A percentile compares a stretch with the other conserved stretches of the same genome.
Conservation (phyloP, 2,888 invertebrate genomes). For the Clunio marinus region DNA sequence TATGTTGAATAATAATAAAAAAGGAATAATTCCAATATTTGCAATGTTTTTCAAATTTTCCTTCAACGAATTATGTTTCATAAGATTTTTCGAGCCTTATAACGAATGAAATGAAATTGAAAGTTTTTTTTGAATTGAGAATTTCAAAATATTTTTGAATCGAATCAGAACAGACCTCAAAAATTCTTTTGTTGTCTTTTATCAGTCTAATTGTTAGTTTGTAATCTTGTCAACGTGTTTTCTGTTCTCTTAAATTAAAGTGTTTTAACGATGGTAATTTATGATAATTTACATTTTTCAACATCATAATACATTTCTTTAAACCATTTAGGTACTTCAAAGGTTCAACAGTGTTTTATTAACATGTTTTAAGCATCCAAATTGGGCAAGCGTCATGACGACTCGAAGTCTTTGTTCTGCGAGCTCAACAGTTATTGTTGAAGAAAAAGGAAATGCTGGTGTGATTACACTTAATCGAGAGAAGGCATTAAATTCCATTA, state of each 20-base stretch:
- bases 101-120: no score
- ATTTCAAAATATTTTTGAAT: no score
- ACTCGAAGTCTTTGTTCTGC: not conserved
- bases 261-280: not conserved
- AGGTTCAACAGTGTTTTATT: not conserved
- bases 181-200: no score
- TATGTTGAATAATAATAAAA: not conserved
- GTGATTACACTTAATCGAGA: conserved; percentile 71
- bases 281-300: not conserved
- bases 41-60: no score
- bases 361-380: not conserved
- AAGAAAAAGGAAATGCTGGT: conserved; percentile 54
- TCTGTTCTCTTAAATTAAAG: no score
- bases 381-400: not conserved
- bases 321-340: not conserved
- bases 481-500: conserved; percentile 74
- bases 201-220: no score
- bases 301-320: not conserved
- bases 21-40: no score
- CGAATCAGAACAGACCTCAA: no score
- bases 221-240: no score
- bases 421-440: conserved; percentile 42
- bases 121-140: no score
- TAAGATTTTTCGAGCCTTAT: no score
- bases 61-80: no score